Evolutionary conservation across 2,113 vertebrate genomes (phyloP), one percentile per base, ranked within the genome.

Genomic region (Lethenteron camtschaticum): DNA sequence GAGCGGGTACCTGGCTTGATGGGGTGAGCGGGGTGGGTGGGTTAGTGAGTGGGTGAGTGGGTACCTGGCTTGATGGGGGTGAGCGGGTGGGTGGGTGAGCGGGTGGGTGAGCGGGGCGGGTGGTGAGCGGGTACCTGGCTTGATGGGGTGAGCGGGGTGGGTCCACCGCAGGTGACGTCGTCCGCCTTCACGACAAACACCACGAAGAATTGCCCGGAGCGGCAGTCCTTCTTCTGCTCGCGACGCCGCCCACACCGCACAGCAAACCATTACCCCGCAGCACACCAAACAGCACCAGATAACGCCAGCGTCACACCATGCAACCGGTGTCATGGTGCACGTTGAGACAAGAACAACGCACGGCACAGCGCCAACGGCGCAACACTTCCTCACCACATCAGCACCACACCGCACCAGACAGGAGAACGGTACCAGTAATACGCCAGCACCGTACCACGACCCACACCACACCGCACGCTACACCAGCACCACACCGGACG

Each of bases 181-280:
- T 99, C 94, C 0, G 94, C 95, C 81, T 99, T 96, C 71, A 96
- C 92, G 74, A 99, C 94, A 8, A 96, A 82, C 73, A 99, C 94
- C 74, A 99, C 90, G 0, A 96, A 96, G 78, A 99, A 99, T 73
- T 89, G 91, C 76, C 89, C 86, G 77, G 85, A 91, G 71, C 85
- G 87, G 69, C 91, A 96, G 75, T 95, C 91, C 76, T 96, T 96
- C 71, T 84, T 87, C 94, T 99, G 77, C 18, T 41, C 41, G 41
- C 5, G 5, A 41, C 41, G 41, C 41, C 41, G 41, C 41, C 5
- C 41, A 41, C 41, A 41, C 41, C 41, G 41, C 41, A 41, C 2
- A 72, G 56, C 56, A 16, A 18, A 68, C 24, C 12, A 12, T 10
- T 66, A 55, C 20, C 3, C 69, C 10, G 11, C 8, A 69, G 69